These are phyloP conservation scores for Hydropotes inermis DNA, from an alignment of 2,113 vertebrate genomes.

Conservation along the genomic window DNA sequence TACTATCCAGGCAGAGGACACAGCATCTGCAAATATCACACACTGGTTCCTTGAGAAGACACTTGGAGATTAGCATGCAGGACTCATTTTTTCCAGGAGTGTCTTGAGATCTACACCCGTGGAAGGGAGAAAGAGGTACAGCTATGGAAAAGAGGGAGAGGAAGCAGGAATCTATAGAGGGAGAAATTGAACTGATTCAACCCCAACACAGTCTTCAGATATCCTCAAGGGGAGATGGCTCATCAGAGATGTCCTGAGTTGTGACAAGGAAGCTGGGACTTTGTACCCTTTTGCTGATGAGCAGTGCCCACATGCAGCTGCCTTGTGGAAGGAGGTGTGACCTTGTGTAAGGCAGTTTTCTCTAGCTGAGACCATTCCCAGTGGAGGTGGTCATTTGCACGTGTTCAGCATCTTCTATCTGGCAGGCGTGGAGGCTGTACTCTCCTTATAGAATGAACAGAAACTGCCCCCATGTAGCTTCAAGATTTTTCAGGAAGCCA, in stretches of 20 bases:
- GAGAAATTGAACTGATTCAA: neutral
- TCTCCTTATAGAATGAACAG: neutral
- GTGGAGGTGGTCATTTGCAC: neutral
- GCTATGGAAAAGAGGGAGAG: neutral
- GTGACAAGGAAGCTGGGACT: too few relatives aligned
- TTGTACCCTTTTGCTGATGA: neutral
- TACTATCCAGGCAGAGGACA: too few relatives aligned
- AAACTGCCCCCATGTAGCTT: neutral
- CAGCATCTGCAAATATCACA: neutral
- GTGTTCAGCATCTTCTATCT: neutral
- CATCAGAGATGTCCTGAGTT: neutral
- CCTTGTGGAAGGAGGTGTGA: neutral
- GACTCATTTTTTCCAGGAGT: neutral
- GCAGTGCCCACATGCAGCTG: fast-evolving
- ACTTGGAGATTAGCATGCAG: neutral
- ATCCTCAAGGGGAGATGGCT: too few relatives aligned
- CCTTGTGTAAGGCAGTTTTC: neutral
- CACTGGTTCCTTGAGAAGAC: neutral
- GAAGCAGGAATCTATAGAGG: neutral
- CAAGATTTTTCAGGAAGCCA: neutral
- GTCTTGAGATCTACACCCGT: fast-evolving
- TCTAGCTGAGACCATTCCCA: neutral
- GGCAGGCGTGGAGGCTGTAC: fast-evolving
- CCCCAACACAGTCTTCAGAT: neutral
- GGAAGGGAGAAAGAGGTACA: neutral